phyloP scores from a whole-genome alignment of 2,888 invertebrate species.

The Thera obeliscata region DNA sequence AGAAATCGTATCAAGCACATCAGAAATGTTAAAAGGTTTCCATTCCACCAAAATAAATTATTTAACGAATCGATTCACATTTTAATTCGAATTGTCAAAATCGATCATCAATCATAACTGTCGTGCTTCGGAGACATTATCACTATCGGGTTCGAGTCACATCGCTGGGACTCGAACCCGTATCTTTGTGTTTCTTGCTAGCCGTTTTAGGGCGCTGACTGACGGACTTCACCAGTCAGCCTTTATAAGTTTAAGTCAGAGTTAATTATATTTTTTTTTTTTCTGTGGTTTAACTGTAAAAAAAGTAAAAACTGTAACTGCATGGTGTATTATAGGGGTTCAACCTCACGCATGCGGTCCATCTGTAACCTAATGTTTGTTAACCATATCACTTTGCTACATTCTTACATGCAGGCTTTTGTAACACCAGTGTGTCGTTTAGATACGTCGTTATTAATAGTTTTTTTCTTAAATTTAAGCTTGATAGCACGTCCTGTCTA shows the following conservation, averaged over 20 bases:
- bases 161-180: constrained; percentile 58
- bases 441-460: too few relatives aligned
- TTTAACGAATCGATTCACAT: constrained; percentile 72
- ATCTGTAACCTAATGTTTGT: neutral
- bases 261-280: neutral
- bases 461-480: too few relatives aligned
- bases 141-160: constrained; percentile 62
- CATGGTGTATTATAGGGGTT: neutral
- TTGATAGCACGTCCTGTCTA: too few relatives aligned
- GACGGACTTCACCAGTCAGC: constrained; percentile 10
- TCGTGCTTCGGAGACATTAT: constrained; percentile 66
- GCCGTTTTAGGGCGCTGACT: constrained; percentile 19
- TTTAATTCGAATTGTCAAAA: constrained; percentile 73
- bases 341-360: neutral
- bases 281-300: too few relatives aligned
- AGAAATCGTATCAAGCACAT: constrained; percentile 59
- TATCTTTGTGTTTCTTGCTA: constrained; percentile 54
- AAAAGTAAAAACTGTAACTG: too few relatives aligned
- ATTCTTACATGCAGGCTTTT: too few relatives aligned
- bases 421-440: too few relatives aligned
- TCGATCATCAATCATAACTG: constrained; percentile 77
- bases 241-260: neutral
- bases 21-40: constrained; percentile 56
- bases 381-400: too few relatives aligned
- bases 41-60: constrained; percentile 70